phyloP scores from a whole-genome alignment of 2,888 invertebrate species.

The Anticlea derivata region DNA sequence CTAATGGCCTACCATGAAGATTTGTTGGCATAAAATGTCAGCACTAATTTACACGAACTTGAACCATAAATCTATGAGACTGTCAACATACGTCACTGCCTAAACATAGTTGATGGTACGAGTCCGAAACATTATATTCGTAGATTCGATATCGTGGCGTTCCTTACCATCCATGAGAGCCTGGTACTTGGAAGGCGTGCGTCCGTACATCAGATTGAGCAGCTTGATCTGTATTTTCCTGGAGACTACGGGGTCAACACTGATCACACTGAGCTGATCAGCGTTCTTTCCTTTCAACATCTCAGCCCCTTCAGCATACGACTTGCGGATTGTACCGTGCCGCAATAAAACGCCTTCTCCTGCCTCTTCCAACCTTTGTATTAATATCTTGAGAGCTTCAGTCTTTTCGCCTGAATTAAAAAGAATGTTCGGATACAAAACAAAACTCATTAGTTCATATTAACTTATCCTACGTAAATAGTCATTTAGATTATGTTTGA shows the following conservation, averaged over 20 bases:
- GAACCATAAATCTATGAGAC: too few relatives aligned
- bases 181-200: slow-evolving; percentile 47
- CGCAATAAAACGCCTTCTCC: slow-evolving; percentile 58
- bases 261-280: slow-evolving; percentile 54
- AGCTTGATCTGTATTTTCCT: slow-evolving; percentile 72
- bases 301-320: slow-evolving; percentile 58
- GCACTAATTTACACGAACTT: too few relatives aligned
- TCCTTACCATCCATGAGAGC: slow-evolving; percentile 57
- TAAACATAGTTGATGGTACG: too few relatives aligned
- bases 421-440: too few relatives aligned
- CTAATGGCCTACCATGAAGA: too few relatives aligned
- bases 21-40: too few relatives aligned
- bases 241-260: slow-evolving; percentile 63
- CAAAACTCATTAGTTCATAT: not conserved
- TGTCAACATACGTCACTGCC: too few relatives aligned
- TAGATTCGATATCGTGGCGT: not conserved
- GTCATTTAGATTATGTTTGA: too few relatives aligned
- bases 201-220: slow-evolving; percentile 49
- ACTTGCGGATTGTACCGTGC: slow-evolving; percentile 65
- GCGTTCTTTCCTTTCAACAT: slow-evolving; percentile 62
- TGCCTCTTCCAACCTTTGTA: slow-evolving; percentile 52
- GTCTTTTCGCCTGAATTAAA: slow-evolving; percentile 56
- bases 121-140: too few relatives aligned
- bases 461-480: too few relatives aligned
- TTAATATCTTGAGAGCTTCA: slow-evolving; percentile 55